Evolutionary conservation across 2,113 vertebrate species (phyloP).

Genomic region (Podarcis muralis): DNA sequence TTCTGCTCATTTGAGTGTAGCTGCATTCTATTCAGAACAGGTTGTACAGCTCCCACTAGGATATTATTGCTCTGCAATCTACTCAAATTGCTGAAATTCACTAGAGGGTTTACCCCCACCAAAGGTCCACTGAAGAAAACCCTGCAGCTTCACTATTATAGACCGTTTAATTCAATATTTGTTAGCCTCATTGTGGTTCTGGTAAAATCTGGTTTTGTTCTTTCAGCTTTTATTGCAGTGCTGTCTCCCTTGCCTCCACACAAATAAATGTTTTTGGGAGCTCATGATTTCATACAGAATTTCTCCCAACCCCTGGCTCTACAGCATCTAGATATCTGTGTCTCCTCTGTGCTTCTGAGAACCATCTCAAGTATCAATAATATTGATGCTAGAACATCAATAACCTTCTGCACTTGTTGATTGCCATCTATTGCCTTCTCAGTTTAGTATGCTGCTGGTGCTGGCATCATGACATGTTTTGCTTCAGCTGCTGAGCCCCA

Average conservation of each 20-base stretch:
- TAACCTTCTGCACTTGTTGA: not conserved
- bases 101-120: not conserved
- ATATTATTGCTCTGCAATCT: not conserved
- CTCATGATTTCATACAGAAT: not conserved
- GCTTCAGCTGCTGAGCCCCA: not conserved
- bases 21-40: not conserved
- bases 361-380: not conserved
- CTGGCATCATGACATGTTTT: not conserved
- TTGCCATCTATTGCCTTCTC: conserved; percentile 13
- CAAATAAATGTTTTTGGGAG: fast-evolving
- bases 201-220: not conserved
- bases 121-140: not conserved
- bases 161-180: not conserved
- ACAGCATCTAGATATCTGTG: not conserved
- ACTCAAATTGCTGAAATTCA: not conserved
- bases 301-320: not conserved
- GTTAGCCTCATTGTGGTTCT: not conserved
- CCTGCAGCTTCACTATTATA: not conserved
- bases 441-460: not conserved
- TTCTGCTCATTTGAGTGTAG: not conserved
- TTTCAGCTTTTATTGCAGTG: not conserved
- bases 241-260: not conserved
- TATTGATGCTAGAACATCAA: not conserved
- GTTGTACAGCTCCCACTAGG: not conserved
- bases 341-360: not conserved